Conservation (phyloP, 2,113 vertebrate genomes). For the Petroica traversi region DNA sequence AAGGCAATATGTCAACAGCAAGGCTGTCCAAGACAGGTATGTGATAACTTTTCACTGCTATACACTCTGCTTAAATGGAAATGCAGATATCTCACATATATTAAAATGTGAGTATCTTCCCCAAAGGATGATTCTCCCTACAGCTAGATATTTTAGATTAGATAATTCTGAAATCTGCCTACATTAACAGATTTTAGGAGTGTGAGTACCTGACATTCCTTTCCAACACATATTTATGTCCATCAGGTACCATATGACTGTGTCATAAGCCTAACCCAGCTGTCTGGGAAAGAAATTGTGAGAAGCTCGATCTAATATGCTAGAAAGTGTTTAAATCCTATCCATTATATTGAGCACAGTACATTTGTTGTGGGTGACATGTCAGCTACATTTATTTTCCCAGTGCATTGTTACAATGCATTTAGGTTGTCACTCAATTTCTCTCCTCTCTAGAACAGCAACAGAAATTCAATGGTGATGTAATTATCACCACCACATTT, state of each 20-base stretch:
- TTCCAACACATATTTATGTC: neutral
- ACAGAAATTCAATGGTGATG: conserved; percentile 25
- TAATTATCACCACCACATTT: neutral
- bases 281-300: neutral
- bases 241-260: neutral
- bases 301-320: neutral
- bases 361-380: neutral
- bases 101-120: neutral
- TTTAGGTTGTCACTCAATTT: conserved; percentile 10
- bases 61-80: neutral
- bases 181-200: neutral
- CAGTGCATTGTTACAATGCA: neutral
- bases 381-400: neutral
- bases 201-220: neutral
- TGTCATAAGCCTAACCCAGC: neutral
- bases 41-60: neutral
- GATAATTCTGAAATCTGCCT: neutral
- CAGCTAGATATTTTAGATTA: neutral
- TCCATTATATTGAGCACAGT: neutral
- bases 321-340: neutral
- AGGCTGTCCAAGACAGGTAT: neutral
- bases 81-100: neutral
- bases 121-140: neutral
- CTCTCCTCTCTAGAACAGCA: neutral
- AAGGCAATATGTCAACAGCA: neutral